Conservation (phyloP, 2,797 vertebrate species). For the Gouania willdenowi region DNA sequence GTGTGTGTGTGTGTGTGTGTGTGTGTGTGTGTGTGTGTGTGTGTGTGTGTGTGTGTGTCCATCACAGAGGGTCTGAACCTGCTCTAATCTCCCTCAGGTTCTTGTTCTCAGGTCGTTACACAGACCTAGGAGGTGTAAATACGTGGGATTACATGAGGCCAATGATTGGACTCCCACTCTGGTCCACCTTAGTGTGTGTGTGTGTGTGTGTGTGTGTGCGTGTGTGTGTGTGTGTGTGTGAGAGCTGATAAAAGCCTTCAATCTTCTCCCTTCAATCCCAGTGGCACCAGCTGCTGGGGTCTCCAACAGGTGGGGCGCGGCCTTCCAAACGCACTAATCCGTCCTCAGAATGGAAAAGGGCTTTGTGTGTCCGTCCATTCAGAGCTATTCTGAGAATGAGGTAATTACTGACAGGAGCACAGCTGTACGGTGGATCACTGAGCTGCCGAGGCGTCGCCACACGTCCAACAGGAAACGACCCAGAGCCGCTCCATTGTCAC, state of each 20-base stretch:
- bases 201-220: slow-evolving; percentile 52
- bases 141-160: slow-evolving; percentile 45
- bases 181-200: slow-evolving; percentile 34
- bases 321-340: slow-evolving; percentile 59
- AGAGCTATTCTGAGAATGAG: slow-evolving; percentile 73
- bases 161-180: slow-evolving; percentile 40
- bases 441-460: slow-evolving; percentile 4
- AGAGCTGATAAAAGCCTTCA: slow-evolving; percentile 59
- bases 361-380: slow-evolving; percentile 60
- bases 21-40: too few species aligned
- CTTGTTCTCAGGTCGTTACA: slow-evolving; percentile 29
- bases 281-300: slow-evolving; percentile 52
- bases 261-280: slow-evolving; percentile 50
- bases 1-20: too few species aligned
- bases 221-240: slow-evolving; percentile 50
- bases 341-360: slow-evolving; percentile 44
- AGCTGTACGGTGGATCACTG: background rate
- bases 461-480: slow-evolving; percentile 32
- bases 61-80: slow-evolving; percentile 21
- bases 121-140: slow-evolving; percentile 31
- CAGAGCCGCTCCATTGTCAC: slow-evolving; percentile 16
- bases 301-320: slow-evolving; percentile 25
- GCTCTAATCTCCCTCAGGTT: slow-evolving; percentile 37
- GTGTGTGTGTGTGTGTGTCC: too few species aligned
- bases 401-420: slow-evolving; percentile 72